phyloP scores from a whole-genome alignment of 1,140 invertebrate genomes.

The Pteromalus puparum region DNA sequence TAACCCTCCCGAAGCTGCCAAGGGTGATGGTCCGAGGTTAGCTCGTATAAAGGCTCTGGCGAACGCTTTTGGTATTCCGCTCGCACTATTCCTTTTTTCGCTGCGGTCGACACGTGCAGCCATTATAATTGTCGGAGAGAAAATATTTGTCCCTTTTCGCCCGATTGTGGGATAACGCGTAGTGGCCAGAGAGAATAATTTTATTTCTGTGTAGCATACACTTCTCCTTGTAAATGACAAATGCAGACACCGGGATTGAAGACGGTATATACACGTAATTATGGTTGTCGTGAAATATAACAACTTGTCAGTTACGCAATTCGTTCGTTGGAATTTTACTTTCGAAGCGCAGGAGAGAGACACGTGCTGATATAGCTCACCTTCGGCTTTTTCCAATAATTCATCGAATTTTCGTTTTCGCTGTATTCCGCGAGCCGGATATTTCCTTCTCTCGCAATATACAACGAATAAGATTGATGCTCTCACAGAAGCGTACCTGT shows the following conservation, averaged over 20 bases:
- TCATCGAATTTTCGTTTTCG: neutral
- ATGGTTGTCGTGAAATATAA: neutral
- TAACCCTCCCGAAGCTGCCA: no score
- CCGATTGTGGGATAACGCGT: neutral
- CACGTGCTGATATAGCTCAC: neutral
- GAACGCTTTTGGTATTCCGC: no score
- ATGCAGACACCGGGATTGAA: no score
- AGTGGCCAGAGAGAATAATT: no score
- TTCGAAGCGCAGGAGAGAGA: neutral
- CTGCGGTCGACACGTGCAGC: no score
- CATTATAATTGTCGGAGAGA: no score
- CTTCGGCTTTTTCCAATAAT: neutral
- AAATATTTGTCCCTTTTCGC: no score
- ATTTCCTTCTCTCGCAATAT: slow-evolving; percentile 3
- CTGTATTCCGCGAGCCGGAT: neutral
- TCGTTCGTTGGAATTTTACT: neutral
- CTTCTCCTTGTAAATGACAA: no score
- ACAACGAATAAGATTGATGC: slow-evolving; percentile 28
- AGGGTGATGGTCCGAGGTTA: no score
- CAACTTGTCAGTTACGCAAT: neutral
- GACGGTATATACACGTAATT: neutral
- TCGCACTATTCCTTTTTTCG: no score
- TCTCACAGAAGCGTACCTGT: slow-evolving; percentile 7
- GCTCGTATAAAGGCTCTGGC: no score
- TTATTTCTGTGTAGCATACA: no score